Evolutionary conservation across 2,888 invertebrate genomes (phyloP), one percentile per base, ranked within the genome.

Genomic region (Polymixis lichenea): DNA sequence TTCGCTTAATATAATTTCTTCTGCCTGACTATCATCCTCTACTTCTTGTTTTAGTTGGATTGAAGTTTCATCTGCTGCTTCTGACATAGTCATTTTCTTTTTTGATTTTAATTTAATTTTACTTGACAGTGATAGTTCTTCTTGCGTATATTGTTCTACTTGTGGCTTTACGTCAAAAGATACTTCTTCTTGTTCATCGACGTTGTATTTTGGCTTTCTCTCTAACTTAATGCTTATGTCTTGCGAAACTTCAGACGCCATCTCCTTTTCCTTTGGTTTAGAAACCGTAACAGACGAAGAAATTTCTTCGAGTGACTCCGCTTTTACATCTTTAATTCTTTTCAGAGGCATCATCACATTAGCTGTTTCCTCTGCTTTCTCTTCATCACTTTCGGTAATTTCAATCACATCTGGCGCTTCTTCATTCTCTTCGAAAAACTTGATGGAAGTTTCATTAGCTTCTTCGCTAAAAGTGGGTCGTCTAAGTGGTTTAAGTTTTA

Each of bases 401-500:
- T 97, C 97, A 56, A 96, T 93, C n/a, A 95, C 85, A 83, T 97
- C 95, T 1, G 96, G 80, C 13, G 91, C 90, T 64, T 91, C 92
- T 61, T 92, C 91, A 73, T 89, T 89, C 75, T 97, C 97, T 86
- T 97, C 97, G 81, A 97, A 97, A 88, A 96, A 95, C 88, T 97
- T 97, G 60, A 98, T 98, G 1, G 98, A 98, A 79, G 98, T 97
- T 96, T 98, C 98, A 75, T 98, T 97, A 28, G 98, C 97, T 94
- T 98, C 98, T 95, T 98, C 98, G 19, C 97, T 97, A 92, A 98
- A 98, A 2, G 98, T 98, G 77, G 97, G 97, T 72, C 97, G 97
- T 84, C 97, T 97, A 73, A 97, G 97, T 89, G 98, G 98, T 92
- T 98, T 98, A 13, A 98, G 90, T 94, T 98, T 98, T 0, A 98